Evolutionary conservation across 2,113 vertebrate genomes (phyloP).

Genomic region (Progne subis): DNA sequence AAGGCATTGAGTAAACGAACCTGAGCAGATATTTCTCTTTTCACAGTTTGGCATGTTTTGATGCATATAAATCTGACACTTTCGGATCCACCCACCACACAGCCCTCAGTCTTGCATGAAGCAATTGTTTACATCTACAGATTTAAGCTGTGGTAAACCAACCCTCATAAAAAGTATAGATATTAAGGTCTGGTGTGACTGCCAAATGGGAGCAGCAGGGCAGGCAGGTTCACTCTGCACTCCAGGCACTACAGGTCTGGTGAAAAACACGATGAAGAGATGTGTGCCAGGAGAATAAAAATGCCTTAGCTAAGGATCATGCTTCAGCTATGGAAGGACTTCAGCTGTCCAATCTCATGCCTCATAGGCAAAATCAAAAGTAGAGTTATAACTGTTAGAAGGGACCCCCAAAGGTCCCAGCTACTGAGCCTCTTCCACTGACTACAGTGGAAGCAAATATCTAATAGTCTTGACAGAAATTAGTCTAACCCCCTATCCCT

Average conservation of each 20-base stretch:
- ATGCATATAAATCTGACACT: not conserved
- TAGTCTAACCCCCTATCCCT: not conserved
- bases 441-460: not conserved
- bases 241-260: rapidly evolving
- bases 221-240: not conserved
- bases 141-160: not conserved
- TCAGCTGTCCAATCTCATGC: not conserved
- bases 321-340: not conserved
- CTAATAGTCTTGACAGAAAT: not conserved
- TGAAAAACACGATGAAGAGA: not conserved
- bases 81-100: not conserved
- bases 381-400: not conserved
- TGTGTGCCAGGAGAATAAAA: not conserved
- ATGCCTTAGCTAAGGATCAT: not conserved
- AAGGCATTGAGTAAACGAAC: not conserved
- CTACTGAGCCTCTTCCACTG: not conserved
- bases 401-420: not conserved
- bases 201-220: not conserved
- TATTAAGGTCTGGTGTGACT: not conserved
- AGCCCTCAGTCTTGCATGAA: not conserved
- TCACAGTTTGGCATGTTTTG: not conserved
- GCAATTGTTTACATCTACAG: not conserved
- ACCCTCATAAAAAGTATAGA: not conserved
- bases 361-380: not conserved
- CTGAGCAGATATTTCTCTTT: not conserved